phyloP scores from a whole-genome alignment of 2,888 invertebrate species.

The Campopleginae sp. region DNA sequence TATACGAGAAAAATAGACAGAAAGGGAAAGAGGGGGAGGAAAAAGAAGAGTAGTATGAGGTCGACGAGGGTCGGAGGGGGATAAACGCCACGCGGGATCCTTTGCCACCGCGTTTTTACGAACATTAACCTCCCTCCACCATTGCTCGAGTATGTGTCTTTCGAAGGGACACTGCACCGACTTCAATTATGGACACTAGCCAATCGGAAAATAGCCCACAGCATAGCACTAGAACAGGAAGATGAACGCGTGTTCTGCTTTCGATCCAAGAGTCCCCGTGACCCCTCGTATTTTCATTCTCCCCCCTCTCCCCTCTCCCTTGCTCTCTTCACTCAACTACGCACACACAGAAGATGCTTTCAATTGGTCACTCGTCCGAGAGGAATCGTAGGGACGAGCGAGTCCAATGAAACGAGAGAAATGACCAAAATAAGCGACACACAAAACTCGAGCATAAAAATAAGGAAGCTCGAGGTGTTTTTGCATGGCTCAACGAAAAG shows the following conservation, averaged over 20 bases:
- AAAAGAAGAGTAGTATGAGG: constrained; percentile 22
- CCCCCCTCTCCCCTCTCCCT: background rate
- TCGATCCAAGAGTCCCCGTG: constrained; percentile 37
- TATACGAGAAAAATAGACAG: constrained; percentile 5
- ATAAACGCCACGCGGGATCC: constrained; percentile 50
- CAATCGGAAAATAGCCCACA: constrained; percentile 79
- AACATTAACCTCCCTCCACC: constrained; percentile 70
- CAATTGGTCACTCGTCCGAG: constrained; percentile 40
- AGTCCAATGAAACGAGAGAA: constrained; percentile 52
- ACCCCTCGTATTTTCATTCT: constrained; percentile 37
- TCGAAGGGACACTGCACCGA: constrained; percentile 54
- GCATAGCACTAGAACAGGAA: constrained; percentile 47
- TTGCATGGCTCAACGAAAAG: background rate
- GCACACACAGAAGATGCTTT: constrained; percentile 26
- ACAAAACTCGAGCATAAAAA: background rate
- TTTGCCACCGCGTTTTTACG: constrained; percentile 68
- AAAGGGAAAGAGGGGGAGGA: background rate
- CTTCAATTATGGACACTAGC: constrained; percentile 79
- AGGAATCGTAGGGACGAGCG: constrained; percentile 53
- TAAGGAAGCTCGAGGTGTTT: background rate
- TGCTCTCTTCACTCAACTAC: background rate
- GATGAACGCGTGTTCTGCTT: constrained; percentile 56
- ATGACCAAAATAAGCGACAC: constrained; percentile 37
- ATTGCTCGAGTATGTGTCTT: constrained; percentile 44
- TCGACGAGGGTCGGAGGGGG: constrained; percentile 19